A percentile compares a stretch with the other conserved stretches of the same genome.
Evolutionary conservation across 2,113 vertebrate genomes (phyloP).

Genomic region (Aegypius monachus): DNA sequence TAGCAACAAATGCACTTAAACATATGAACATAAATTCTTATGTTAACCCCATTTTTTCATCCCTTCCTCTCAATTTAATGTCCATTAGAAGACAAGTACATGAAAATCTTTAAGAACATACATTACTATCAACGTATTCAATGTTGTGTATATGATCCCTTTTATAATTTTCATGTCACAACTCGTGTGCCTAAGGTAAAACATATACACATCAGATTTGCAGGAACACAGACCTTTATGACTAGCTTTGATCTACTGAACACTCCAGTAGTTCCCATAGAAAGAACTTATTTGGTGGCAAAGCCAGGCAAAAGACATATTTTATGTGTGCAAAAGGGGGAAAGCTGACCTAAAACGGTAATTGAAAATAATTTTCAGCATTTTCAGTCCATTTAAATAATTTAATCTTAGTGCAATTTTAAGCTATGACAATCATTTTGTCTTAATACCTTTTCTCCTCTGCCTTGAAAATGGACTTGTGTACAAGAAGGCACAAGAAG

Average conservation of each 20-base stretch:
- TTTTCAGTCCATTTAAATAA: not conserved
- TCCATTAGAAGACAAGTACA: not conserved
- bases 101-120: not conserved
- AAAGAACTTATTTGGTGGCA: not conserved
- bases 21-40: not conserved
- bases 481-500: not conserved
- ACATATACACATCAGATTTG: not conserved
- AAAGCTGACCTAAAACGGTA: not conserved
- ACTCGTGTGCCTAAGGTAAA: not conserved
- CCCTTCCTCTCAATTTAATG: not conserved
- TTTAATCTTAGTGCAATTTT: not conserved
- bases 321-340: not conserved
- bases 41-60: not conserved
- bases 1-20: not conserved
- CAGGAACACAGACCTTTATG: not conserved
- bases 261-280: not conserved
- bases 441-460: not conserved
- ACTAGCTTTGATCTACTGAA: not conserved
- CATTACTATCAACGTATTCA: not conserved
- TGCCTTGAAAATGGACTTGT: not conserved
- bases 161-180: not conserved
- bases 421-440: not conserved
- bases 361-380: not conserved
- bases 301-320: not conserved
- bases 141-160: not conserved